Conservation (phyloP, 2,797 vertebrate species). For the Oceanodroma leucorhoa region DNA sequence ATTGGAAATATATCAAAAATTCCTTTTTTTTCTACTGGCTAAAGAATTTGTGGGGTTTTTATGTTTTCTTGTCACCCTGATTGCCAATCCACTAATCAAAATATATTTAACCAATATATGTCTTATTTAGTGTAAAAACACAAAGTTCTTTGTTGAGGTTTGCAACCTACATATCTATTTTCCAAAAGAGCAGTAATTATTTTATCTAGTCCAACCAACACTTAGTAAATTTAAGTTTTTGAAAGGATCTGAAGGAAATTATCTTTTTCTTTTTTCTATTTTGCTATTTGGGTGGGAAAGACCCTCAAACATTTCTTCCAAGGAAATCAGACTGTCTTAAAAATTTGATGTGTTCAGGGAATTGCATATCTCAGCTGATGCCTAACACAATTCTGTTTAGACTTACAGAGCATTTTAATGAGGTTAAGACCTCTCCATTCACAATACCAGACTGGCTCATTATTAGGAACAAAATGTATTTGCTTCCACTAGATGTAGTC, state of each 20-base stretch:
- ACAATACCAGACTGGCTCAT: background rate
- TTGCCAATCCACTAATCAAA: constrained; percentile 5
- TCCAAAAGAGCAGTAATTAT: background rate
- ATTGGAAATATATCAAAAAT: constrained; percentile 22
- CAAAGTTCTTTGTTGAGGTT: background rate
- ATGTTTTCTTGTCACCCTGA: constrained; percentile 25
- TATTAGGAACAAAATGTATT: constrained; percentile 20
- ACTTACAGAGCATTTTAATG: constrained; percentile 45
- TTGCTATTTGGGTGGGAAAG: background rate
- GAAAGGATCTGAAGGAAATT: background rate
- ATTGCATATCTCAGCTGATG: constrained; percentile 13
- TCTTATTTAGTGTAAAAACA: background rate
- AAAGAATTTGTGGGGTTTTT: background rate
- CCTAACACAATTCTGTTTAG: background rate
- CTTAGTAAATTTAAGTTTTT: background rate
- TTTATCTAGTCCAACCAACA: background rate
- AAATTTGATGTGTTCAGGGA: constrained; percentile 2
- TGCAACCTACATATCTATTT: background rate
- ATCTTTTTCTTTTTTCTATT: background rate
- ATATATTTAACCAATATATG: background rate
- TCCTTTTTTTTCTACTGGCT: background rate
- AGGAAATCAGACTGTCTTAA: constrained; percentile 11
- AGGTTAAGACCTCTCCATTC: constrained; percentile 50
- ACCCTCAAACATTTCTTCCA: background rate
- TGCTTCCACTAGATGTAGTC: constrained; percentile 26